phyloP scores from a whole-genome alignment of 2,113 vertebrate genomes.

The Campylomormyrus numenius region DNA sequence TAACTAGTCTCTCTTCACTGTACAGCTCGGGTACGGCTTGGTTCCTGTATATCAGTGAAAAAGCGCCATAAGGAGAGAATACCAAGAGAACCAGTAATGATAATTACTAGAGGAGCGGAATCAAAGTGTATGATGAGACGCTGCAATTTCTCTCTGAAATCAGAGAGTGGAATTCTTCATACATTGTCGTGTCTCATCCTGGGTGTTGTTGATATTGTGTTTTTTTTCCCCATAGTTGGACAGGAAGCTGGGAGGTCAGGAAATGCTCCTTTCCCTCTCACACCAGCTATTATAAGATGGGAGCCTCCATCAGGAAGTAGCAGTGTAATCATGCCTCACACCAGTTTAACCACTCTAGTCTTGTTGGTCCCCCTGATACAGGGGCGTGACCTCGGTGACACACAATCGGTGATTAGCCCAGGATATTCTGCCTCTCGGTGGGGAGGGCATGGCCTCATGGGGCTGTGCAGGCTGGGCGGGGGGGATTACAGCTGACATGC shows the following conservation, averaged over 20 bases:
- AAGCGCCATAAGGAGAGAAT: not conserved
- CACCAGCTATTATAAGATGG: not conserved
- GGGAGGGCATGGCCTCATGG: not conserved
- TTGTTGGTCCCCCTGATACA: not conserved
- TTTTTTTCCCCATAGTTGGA: not conserved
- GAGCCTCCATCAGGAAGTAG: not conserved
- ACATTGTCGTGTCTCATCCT: not conserved
- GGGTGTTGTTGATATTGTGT: not conserved
- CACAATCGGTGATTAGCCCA: not conserved
- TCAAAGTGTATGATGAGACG: not conserved
- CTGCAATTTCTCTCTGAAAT: not conserved
- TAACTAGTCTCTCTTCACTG: not conserved
- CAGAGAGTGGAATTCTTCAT: not conserved
- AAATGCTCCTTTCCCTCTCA: not conserved
- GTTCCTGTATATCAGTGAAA: not conserved
- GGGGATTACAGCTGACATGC: not conserved
- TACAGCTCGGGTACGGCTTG: not conserved
- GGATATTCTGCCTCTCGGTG: not conserved
- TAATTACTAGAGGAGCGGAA: not conserved
- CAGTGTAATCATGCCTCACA: not conserved
- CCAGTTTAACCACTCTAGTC: not conserved
- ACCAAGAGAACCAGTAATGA: not conserved
- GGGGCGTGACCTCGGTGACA: not conserved
- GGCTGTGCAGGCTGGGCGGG: not conserved
- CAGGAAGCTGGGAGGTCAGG: not conserved